Conservation (phyloP, 2,113 vertebrate genomes). For the Lagopus muta region DNA sequence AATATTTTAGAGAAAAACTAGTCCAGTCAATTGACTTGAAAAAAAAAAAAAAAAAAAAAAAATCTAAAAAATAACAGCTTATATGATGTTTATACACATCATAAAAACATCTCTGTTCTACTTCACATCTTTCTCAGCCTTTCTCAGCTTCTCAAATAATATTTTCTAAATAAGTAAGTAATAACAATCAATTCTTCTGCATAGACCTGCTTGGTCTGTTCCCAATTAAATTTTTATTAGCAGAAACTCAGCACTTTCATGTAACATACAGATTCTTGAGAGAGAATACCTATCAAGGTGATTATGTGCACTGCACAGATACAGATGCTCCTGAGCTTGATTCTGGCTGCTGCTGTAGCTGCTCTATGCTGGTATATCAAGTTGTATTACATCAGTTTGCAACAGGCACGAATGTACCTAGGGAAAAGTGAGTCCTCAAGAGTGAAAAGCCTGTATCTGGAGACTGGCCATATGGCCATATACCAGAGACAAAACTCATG, state of each 20-base stretch:
- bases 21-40: not conserved
- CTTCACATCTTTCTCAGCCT: not conserved
- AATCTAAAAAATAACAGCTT: not conserved
- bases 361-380: not conserved
- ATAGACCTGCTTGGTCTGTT: not conserved
- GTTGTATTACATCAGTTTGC: not conserved
- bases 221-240: not conserved
- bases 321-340: not conserved
- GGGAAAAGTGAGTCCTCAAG: not conserved
- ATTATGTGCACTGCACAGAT: not conserved
- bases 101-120: not conserved
- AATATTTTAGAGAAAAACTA: not conserved
- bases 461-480: not conserved
- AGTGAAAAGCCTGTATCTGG: not conserved
- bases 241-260: not conserved
- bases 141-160: not conserved
- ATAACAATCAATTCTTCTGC: not conserved
- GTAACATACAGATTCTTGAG: not conserved
- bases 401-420: not conserved
- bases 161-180: not conserved
- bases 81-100: not conserved
- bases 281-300: not conserved
- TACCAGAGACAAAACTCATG: not conserved
- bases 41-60: not conserved
- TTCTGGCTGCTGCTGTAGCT: accelerated